phyloP scores from a whole-genome alignment of 2,888 invertebrate genomes.

The Eupelmus urozonus region DNA sequence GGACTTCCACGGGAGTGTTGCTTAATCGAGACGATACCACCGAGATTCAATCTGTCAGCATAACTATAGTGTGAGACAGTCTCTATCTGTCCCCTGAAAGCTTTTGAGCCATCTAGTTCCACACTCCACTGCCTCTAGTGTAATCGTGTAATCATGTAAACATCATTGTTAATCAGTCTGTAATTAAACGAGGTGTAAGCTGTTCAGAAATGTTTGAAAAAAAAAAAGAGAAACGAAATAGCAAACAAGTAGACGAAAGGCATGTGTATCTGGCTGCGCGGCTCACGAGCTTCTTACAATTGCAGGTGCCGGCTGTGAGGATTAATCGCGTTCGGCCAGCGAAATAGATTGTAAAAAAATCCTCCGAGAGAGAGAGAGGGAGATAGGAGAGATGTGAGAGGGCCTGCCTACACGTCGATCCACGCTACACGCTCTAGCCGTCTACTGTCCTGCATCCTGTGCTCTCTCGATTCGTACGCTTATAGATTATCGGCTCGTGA shows the following conservation, averaged over 20 bases:
- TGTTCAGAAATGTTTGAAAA: not conserved
- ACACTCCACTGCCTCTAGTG: constrained; percentile 18
- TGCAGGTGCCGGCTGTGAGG: constrained; percentile 77
- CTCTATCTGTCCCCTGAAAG: constrained; percentile 48
- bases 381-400: constrained; percentile 18
- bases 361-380: constrained; percentile 3
- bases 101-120: constrained; percentile 24
- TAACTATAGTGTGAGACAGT: constrained; percentile 43
- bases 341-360: constrained; percentile 42
- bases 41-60: too few relatives aligned
- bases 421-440: too few relatives aligned
- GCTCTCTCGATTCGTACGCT: constrained; percentile 63
- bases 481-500: constrained; percentile 32
- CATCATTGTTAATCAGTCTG: constrained; percentile 17
- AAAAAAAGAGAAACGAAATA: constrained; percentile 5
- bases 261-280: constrained; percentile 27
- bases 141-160: constrained; percentile 33
- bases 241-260: constrained; percentile 20
- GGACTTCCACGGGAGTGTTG: constrained; percentile 28
- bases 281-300: constrained; percentile 61
- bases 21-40: not conserved
- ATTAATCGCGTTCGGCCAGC: constrained; percentile 69
- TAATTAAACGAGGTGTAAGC: not conserved
- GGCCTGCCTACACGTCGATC: not conserved
- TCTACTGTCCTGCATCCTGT: constrained; percentile 45